phyloP scores from a whole-genome alignment of 2,888 invertebrate genomes.

The Chymomyza fuscimana region DNA sequence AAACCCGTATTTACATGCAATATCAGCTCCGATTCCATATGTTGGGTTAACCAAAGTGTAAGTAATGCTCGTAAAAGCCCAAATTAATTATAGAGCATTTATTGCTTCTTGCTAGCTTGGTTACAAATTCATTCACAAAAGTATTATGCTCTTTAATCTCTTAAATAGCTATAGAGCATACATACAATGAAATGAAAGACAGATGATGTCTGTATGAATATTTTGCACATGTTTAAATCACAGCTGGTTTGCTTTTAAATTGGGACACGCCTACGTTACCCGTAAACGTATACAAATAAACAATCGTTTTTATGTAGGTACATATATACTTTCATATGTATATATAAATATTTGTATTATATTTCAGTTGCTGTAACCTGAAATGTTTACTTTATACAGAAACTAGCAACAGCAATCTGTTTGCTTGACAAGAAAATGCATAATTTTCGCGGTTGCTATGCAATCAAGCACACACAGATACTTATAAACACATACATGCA shows the following conservation, averaged over 20 bases:
- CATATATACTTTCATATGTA: too few species aligned
- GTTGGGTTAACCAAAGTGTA: too few species aligned
- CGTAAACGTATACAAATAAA: background rate
- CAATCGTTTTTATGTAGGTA: too few species aligned
- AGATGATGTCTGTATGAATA: background rate
- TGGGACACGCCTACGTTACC: background rate
- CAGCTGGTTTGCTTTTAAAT: background rate
- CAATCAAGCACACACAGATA: conserved; percentile 8
- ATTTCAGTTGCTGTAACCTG: background rate
- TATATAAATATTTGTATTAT: background rate
- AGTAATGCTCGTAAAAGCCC: too few species aligned
- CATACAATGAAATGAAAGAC: background rate
- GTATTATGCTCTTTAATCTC: background rate
- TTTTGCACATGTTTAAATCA: background rate
- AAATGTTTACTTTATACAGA: background rate
- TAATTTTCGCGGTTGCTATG: conserved; percentile 46
- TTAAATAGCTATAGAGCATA: background rate
- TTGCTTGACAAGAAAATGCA: conserved; percentile 40
- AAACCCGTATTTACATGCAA: too few species aligned
- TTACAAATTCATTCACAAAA: background rate
- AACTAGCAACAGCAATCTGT: background rate
- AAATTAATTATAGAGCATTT: too few species aligned
- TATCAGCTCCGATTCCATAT: too few species aligned
- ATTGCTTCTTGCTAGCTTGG: too few species aligned
- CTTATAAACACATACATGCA: conserved; percentile 3